Percentiles rank a stretch among this genome's conserved stretches.
These are phyloP conservation scores for Bacillus rossius DNA, from an alignment of 1,140 invertebrate genomes.

Conservation along the genomic window DNA sequence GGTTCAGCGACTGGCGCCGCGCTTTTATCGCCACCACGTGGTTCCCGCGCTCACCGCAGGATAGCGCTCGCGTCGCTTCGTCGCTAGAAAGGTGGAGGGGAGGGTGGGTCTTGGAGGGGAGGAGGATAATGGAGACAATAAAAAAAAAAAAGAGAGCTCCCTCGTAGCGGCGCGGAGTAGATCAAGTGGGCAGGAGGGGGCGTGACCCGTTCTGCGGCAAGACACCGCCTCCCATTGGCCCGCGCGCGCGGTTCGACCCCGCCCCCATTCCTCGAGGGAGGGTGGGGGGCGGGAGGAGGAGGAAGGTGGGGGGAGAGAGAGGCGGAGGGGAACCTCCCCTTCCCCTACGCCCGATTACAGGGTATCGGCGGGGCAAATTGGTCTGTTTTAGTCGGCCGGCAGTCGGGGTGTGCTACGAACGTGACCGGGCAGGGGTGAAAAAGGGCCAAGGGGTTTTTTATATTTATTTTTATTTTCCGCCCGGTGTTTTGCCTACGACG, in stretches of 20 bases:
- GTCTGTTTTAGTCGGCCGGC: no score
- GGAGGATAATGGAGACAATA: background rate
- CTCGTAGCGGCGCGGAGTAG: background rate
- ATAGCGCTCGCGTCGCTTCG: background rate
- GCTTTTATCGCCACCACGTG: no score
- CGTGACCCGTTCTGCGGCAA: background rate
- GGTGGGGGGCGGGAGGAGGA: background rate
- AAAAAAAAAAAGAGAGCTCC: background rate
- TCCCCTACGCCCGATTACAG: constrained; percentile 10
- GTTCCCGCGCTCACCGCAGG: background rate
- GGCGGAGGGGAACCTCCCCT: background rate
- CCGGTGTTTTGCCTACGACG: no score
- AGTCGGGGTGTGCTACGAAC: no score
- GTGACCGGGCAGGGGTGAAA: no score
- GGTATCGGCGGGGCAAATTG: background rate
- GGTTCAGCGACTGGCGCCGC: no score
- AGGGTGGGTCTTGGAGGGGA: background rate
- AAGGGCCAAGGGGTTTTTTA: no score
- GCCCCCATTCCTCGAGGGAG: background rate
- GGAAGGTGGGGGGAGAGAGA: background rate
- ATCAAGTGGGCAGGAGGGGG: background rate
- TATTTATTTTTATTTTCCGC: no score
- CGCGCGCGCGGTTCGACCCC: background rate
- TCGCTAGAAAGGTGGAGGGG: background rate
- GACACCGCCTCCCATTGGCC: background rate